phyloP scores from a whole-genome alignment of 1,140 invertebrate species.

The Eriosoma lanigerum region DNA sequence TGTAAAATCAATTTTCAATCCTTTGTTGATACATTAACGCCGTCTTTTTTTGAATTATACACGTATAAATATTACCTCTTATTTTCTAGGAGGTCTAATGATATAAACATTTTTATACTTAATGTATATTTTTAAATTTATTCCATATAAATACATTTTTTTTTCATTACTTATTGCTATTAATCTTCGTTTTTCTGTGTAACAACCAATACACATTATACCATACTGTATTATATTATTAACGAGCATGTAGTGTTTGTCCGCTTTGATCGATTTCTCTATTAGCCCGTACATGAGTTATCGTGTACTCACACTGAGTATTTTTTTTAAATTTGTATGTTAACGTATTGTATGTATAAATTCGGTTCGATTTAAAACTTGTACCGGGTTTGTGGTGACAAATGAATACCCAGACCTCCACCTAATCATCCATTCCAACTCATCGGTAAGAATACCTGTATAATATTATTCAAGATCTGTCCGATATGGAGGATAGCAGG shows the following conservation, averaged over 20 bases:
- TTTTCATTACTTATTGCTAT: background rate
- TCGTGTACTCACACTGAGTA: background rate
- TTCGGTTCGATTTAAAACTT: background rate
- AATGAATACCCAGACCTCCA: conserved; percentile 12
- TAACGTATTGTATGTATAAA: background rate
- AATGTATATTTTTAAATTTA: background rate
- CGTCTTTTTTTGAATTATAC: background rate
- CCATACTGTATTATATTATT: conserved; percentile 8
- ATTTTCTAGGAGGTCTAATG: background rate
- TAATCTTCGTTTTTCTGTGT: background rate
- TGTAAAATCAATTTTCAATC: conserved; percentile 17
- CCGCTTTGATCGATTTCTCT: conserved; percentile 37
- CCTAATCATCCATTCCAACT: background rate
- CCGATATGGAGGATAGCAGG: conserved; percentile 9
- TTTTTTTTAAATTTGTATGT: background rate
- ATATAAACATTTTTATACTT: background rate
- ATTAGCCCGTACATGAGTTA: conserved; percentile 16
- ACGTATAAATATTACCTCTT: background rate
- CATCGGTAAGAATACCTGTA: background rate
- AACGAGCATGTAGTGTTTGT: background rate
- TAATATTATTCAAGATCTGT: conserved; percentile 12
- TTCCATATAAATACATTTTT: too few relatives aligned
- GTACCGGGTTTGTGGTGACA: conserved; percentile 19
- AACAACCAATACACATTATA: background rate
- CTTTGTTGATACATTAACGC: background rate